Conservation (phyloP, 2,113 vertebrate genomes). For the Athene noctua region DNA sequence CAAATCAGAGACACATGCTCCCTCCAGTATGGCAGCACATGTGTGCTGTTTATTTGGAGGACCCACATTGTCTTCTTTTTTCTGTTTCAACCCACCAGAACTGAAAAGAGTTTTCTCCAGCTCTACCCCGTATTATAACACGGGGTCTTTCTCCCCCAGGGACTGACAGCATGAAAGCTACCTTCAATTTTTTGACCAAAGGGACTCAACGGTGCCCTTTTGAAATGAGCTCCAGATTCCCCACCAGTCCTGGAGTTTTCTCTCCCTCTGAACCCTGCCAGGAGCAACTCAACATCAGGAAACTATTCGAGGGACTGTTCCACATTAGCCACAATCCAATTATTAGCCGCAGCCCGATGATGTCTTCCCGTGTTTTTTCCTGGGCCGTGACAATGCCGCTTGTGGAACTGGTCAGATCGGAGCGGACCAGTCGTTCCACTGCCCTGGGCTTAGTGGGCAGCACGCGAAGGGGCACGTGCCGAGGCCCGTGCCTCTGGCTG, state of each 20-base stretch:
- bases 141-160: background rate
- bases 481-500: background rate
- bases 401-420: background rate
- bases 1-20: constrained; percentile 57
- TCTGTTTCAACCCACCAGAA: background rate
- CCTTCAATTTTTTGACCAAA: background rate
- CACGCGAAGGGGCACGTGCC: fast-evolving
- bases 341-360: background rate
- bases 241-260: background rate
- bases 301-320: background rate
- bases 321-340: background rate
- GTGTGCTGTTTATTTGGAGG: background rate
- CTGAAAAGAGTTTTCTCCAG: background rate
- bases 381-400: fast-evolving
- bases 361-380: background rate
- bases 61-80: background rate
- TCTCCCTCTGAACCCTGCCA: constrained; percentile 19
- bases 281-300: constrained; percentile 34
- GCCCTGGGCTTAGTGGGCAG: background rate
- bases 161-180: background rate
- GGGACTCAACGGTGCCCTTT: background rate
- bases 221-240: constrained; percentile 2
- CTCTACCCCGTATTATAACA: fast-evolving
- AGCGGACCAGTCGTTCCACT: background rate
- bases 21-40: background rate